These are phyloP conservation scores for Caenorhabditis latens DNA, from an alignment of 1,140 invertebrate species.

Conservation along the genomic window DNA sequence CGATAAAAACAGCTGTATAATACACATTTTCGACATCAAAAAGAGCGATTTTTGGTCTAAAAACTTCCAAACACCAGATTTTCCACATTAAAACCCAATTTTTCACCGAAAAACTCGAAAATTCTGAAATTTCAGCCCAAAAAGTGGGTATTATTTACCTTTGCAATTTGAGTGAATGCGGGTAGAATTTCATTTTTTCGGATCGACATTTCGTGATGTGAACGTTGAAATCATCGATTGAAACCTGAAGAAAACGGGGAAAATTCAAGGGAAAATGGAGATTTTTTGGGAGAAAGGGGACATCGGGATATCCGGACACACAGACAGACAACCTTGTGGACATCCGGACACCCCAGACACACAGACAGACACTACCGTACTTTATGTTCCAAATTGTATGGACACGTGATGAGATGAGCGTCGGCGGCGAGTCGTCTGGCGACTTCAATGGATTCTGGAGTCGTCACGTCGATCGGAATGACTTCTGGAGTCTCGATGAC, in stretches of 20 bases:
- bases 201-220: conserved; percentile 15
- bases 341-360: no score
- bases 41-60: no score
- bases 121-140: no score
- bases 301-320: not conserved
- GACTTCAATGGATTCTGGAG: no score
- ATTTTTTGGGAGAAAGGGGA: not conserved
- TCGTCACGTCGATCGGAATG: no score
- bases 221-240: conserved; percentile 1
- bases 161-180: conserved; percentile 11
- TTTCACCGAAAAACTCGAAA: not conserved
- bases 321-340: not conserved
- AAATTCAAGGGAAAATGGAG: no score
- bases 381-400: not conserved
- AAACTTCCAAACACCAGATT: no score
- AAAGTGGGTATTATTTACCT: not conserved
- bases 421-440: not conserved
- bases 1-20: no score
- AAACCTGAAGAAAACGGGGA: not conserved
- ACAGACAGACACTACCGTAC: not conserved
- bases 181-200: not conserved
- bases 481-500: no score
- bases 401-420: not conserved
- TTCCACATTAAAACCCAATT: no score
- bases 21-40: no score